Evolutionary conservation across 2,797 vertebrate species (phyloP).

Genomic region (Sebastes ruberrimus): DNA sequence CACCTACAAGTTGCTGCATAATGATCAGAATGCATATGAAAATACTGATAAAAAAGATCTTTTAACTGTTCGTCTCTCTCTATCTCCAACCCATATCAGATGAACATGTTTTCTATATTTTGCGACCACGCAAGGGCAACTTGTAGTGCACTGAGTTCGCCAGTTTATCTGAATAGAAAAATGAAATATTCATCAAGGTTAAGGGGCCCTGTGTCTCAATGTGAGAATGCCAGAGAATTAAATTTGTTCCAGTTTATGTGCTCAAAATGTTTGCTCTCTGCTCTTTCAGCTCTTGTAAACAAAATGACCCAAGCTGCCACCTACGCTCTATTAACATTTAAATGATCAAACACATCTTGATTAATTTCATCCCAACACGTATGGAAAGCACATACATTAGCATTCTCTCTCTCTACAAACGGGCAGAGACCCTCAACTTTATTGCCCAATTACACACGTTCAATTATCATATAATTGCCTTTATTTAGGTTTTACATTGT

Average conservation of each 20-base stretch:
- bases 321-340: slow-evolving; percentile 37
- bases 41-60: not conserved
- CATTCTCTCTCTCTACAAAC: slow-evolving; percentile 7
- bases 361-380: slow-evolving; percentile 35
- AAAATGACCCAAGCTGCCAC: slow-evolving; percentile 21
- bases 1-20: not conserved
- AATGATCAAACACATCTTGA: slow-evolving; percentile 44
- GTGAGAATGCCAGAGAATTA: slow-evolving; percentile 53
- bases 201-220: slow-evolving; percentile 39
- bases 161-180: slow-evolving; percentile 53
- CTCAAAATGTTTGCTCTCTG: slow-evolving; percentile 48
- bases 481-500: slow-evolving; percentile 19
- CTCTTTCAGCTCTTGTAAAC: slow-evolving; percentile 28
- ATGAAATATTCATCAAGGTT: slow-evolving; percentile 76
- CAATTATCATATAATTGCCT: slow-evolving; percentile 13
- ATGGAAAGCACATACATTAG: slow-evolving; percentile 9
- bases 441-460: slow-evolving; percentile 22
- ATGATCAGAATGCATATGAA: not conserved
- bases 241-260: slow-evolving; percentile 56
- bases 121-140: slow-evolving; percentile 11
- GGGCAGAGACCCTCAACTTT: not conserved
- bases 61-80: not conserved
- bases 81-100: not conserved
- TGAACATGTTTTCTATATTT: slow-evolving; percentile 16
- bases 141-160: slow-evolving; percentile 19